Evolutionary conservation across 2,888 invertebrate genomes (phyloP), one percentile per base, ranked within the genome.

Genomic region (Chrysomela aeneicollis): DNA sequence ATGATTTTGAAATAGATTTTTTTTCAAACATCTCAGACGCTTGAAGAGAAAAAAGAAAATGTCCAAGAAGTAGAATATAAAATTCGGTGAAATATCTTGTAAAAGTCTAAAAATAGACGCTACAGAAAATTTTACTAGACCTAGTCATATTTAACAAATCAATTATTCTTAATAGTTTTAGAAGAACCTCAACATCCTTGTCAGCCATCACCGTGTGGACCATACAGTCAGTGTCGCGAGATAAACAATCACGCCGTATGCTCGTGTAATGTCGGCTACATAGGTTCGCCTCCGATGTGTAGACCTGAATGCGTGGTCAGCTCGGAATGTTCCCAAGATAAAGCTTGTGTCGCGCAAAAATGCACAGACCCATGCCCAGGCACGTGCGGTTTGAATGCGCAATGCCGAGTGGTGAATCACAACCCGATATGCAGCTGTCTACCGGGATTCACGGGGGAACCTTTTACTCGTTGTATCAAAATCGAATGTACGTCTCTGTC

Each of bases 391-490:
- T 76, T 85, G 17, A 87, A 87, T 77, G 89, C 90, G 42, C 83
- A 87, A 69, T 90, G 90, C 77, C 86, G 87, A 80, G 89, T 89
- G 15, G 87, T 89, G 37, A 89, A 88, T 73, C 90, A 90, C 77
- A 88, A 88, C 76, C 88, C 90, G 1, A 88, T 89, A 60, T 90
- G 90, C 78, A 87, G 86, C 69, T 90, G 90, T 79, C 77, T 86
- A 19, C 81, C 85, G 35, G 88, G 88, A 59, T 86, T 85, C 80
- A 87, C 87, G 19, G 90, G 90, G 52, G 89, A 90, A 83, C 89
- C 90, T 64, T 89, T 89, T 74, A 80, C 83, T 15, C 82, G 84
- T 62, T 89, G 89, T 69, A 71, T 81, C 46, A 77, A 67, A 69
- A 65, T 77, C 65, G 69, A 82, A 76, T 52, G 79, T 79, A 79